Evolutionary conservation across 2,113 vertebrate species (phyloP).

Genomic region (Myiopsitta monachus): DNA sequence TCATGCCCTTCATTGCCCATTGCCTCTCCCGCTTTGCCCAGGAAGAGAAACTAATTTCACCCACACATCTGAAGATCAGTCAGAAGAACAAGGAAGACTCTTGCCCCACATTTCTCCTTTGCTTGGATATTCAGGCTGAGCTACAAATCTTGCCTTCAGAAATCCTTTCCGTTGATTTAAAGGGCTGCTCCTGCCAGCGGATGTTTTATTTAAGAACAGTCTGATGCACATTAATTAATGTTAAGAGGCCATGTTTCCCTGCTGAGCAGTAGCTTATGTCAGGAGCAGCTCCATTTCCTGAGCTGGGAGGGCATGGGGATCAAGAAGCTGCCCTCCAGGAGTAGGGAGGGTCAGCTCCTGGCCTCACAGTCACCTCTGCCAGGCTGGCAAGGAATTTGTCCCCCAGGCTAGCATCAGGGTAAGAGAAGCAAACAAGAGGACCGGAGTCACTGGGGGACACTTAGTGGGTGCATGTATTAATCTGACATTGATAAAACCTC

Average conservation of each 20-base stretch:
- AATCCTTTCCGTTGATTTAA: not conserved
- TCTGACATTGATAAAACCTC: not conserved
- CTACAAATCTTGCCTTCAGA: not conserved
- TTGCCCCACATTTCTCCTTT: not conserved
- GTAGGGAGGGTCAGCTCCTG: not conserved
- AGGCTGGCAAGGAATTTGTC: not conserved
- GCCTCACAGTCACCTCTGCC: not conserved
- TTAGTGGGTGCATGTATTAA: not conserved
- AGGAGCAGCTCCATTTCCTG: conserved; percentile 12
- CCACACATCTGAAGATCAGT: not conserved
- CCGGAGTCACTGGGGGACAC: not conserved
- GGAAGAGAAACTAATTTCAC: not conserved
- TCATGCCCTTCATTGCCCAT: not conserved
- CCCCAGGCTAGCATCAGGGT: not conserved
- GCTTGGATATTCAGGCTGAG: not conserved
- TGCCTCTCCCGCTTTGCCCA: not conserved
- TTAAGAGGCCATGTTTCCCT: conserved; percentile 35
- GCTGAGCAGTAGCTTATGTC: conserved; percentile 30
- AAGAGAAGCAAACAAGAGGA: not conserved
- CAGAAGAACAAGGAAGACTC: not conserved
- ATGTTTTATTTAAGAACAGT: conserved; percentile 43
- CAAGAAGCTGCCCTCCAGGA: not conserved
- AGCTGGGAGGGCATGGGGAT: not conserved
- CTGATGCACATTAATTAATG: not conserved
- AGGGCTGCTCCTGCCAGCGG: not conserved